These are phyloP conservation scores for Psittacus erithacus DNA, from an alignment of 2,113 vertebrate genomes.

Conservation along the genomic window DNA sequence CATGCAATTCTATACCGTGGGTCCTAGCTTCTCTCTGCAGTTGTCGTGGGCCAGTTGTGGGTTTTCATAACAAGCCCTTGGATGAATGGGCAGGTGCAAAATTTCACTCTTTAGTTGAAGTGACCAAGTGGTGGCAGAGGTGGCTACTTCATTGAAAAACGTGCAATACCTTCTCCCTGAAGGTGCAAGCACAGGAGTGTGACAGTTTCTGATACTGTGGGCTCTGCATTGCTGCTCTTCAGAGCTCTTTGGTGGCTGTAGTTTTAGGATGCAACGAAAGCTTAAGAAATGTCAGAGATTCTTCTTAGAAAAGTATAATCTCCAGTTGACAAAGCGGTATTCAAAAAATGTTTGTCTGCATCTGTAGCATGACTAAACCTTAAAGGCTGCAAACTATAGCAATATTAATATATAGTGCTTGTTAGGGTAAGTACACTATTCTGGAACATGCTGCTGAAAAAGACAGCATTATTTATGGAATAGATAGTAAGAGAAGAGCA, in stretches of 20 bases:
- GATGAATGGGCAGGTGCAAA: neutral
- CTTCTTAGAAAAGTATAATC: neutral
- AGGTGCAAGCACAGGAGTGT: neutral
- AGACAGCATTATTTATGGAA: neutral
- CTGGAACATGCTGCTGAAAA: neutral
- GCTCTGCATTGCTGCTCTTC: neutral
- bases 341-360: neutral
- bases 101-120: neutral
- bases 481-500: neutral
- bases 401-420: neutral
- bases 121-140: neutral
- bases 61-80: neutral
- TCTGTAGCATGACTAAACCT: neutral
- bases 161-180: neutral
- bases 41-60: neutral
- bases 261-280: neutral
- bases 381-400: neutral
- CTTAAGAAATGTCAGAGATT: neutral
- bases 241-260: neutral
- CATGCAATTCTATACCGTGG: neutral
- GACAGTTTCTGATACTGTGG: neutral
- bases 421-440: neutral
- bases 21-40: accelerated
- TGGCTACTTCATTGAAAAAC: neutral
- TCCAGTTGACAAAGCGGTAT: accelerated